Evolutionary conservation across 92 coral and sea anemone genomes (phyloP), one percentile per base, ranked within the genome.

Genomic region (Zoanthus sociatus): DNA sequence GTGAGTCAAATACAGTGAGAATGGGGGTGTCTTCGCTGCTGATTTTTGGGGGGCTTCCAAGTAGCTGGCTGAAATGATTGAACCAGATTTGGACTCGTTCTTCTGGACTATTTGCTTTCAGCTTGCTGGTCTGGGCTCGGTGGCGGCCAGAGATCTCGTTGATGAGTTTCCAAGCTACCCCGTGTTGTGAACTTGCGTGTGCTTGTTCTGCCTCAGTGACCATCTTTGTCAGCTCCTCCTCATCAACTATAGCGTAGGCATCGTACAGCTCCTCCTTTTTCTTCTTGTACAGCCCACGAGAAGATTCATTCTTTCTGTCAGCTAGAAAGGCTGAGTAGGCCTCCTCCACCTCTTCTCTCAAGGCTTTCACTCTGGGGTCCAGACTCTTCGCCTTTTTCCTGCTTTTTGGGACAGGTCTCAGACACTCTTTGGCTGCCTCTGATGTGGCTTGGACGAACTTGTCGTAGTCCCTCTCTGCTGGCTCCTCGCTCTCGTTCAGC

Each of bases 261-360:
- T 81, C 72, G 54, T 81, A 37, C 53, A 42, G 73, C 55, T 81
- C 75, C 55, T 58, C 86, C 55, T 60, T 81, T 68, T 81, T 81
- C 69, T 81, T 81, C 86, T 81, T 16, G 55, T 68, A 61, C 72
- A 71, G 84, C 69, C 20, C 72, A 68, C 53, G 72, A 81, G 69
- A 81, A 30, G 69, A 81, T 81, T 71, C 72, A 53, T 55, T 71
- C 74, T 70, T 70, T 30, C 74, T 70, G 74, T 70, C 74, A 70
- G 74, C 74, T 70, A 70, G 74, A 70, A 70, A 70, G 74, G 74
- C 74, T 70, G 74, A 70, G 72, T 68, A 81, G 86, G 86, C 71
- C 69, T 56, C 72, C 86, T 81, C 73, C 73, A 81, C 69, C 72
- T 81, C 86, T 81, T 81, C 86, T 81, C 76, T 81, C 72, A 70